Base-by-base conservation (phyloP, 2,888 invertebrate species). In the Clitarchus hookeri region DNA sequence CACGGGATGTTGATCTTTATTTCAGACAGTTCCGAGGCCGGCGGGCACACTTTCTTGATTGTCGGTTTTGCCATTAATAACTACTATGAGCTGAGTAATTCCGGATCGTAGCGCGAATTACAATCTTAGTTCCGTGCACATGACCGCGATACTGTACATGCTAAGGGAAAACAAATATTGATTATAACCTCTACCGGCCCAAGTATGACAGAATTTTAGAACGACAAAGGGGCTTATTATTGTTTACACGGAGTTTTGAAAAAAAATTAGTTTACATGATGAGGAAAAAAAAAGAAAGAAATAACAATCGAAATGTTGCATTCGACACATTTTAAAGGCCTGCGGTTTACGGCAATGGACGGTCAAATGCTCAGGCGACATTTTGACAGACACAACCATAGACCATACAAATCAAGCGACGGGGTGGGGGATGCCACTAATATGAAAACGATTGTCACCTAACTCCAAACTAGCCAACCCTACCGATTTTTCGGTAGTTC, bases 1-100 rank as follows among this genome's bases (percentile, higher is more conserved):
- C 93, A 93, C 83, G 86, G 86, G 25, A 87, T 85, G 48, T 87
- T 87, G 36, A 85, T 87, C 27, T 86, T 86, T 44, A 87, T 87
- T 83, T 48, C 87, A 48, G 84, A 87, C 0, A 87, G 80, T 77
- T 87, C 87, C 27, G 87, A 86, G 77, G 84, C 82, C 83, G 83
- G 84, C 48, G 87, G 87, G 84, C 87, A 87, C n/a, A 87, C 78
- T 83, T 87, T 87, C n/a, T 80, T 84, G 36, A 87, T 77, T 36
- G 36, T 44, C n/a, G 44, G 27, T 65, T 83, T 83, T 86, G 48
- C 83, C 83, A 77, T 86, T 36, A 36, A 36, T 36, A 36, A 36
- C 36, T 36, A 36, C 36, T 36, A 36, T 36, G n/a, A 82, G 19
- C 36, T 53, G 77, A 65, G 65, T n/a, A 65, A n/a, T 23, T 23